Evolutionary conservation across 2,113 vertebrate species (phyloP).

Genomic region (Patagioenas fasciata): DNA sequence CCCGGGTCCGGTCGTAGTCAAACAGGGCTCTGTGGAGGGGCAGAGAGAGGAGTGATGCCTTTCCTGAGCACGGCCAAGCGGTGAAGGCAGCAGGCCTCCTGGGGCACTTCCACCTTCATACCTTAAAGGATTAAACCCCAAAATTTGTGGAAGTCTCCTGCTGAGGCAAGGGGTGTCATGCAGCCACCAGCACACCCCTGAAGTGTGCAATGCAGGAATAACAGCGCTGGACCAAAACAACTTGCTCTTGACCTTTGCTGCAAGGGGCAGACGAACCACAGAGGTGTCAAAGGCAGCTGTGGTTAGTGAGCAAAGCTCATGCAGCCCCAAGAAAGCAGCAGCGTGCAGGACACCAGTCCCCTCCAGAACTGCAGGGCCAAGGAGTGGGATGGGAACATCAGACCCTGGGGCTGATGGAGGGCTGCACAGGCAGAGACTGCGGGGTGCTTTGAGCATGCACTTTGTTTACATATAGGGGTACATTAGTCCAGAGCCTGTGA

Average conservation of each 20-base stretch:
- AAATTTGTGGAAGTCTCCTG: background rate
- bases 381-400: background rate
- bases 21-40: slow-evolving; percentile 87
- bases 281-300: fast-evolving
- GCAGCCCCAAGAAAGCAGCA: background rate
- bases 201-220: background rate
- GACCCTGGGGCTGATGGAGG: background rate
- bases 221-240: background rate
- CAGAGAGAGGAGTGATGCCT: background rate
- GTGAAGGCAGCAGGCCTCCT: background rate
- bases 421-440: background rate
- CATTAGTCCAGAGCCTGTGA: background rate
- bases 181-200: background rate
- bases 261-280: background rate
- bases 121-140: background rate
- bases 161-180: fast-evolving
- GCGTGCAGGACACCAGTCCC: background rate
- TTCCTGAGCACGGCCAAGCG: background rate
- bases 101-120: background rate
- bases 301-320: background rate
- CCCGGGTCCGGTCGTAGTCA: slow-evolving; percentile 96
- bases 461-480: background rate
- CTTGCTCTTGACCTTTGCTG: background rate
- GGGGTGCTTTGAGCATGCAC: fast-evolving
- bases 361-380: fast-evolving